These are phyloP conservation scores for Heterodera filipjevi DNA, from an alignment of 2,888 invertebrate genomes.

Conservation along the genomic window DNA sequence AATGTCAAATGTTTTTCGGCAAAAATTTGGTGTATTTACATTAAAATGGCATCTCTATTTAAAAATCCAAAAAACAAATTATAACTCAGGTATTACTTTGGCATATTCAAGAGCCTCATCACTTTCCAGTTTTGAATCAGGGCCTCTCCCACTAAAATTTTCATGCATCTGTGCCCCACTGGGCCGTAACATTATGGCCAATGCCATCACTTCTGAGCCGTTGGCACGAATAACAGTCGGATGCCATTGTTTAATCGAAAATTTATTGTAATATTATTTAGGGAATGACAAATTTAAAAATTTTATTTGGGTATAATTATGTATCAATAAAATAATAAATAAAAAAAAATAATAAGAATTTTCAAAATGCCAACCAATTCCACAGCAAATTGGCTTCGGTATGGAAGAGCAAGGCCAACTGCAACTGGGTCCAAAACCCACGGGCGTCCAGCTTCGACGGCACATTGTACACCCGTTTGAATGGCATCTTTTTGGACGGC, in stretches of 20 bases:
- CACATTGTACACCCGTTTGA: neutral
- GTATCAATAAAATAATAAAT: neutral
- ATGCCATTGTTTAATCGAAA: neutral
- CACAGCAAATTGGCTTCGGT: constrained; percentile 16
- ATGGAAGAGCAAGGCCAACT: constrained; percentile 13
- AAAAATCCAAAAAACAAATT: neutral
- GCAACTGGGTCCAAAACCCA: constrained; percentile 24
- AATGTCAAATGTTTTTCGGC: too few species aligned
- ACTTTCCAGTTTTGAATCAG: neutral
- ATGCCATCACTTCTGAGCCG: constrained; percentile 11
- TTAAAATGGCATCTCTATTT: too few species aligned
- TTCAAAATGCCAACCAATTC: neutral
- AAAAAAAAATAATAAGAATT: neutral
- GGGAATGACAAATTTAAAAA: neutral
- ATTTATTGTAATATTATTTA: neutral
- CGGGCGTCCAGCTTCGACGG: neutral
- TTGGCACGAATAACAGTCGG: constrained; percentile 19
- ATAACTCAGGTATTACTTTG: too few species aligned
- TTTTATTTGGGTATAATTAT: too few species aligned
- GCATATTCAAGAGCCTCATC: neutral
- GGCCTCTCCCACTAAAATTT: neutral
- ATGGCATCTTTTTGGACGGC: neutral
- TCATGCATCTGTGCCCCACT: neutral
- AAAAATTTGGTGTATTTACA: too few species aligned
- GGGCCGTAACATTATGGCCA: neutral